Evolutionary conservation across 2,888 invertebrate species (phyloP).

Genomic region (Alloscopus bannaensis): DNA sequence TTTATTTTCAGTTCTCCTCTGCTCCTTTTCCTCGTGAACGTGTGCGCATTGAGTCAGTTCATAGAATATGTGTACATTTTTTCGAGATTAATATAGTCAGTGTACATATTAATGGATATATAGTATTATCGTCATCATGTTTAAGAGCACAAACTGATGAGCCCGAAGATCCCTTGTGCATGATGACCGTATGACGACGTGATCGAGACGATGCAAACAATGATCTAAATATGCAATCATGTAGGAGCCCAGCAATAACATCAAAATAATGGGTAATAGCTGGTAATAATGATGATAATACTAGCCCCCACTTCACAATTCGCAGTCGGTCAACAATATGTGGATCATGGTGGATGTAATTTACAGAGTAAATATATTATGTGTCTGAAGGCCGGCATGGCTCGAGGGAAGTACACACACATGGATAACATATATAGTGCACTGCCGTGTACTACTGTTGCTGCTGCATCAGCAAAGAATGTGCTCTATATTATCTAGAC

Average conservation of each 20-base stretch:
- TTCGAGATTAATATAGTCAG: too few species aligned
- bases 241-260: slow-evolving; percentile 33
- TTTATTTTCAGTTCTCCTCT: too few species aligned
- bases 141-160: slow-evolving; percentile 42
- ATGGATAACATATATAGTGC: not conserved
- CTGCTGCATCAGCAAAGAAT: too few species aligned
- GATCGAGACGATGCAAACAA: slow-evolving; percentile 39
- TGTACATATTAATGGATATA: too few species aligned
- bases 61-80: too few species aligned
- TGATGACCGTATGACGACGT: too few species aligned
- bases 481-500: too few species aligned
- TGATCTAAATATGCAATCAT: slow-evolving; percentile 33
- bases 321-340: slow-evolving; percentile 54
- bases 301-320: slow-evolving; percentile 46
- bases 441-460: too few species aligned
- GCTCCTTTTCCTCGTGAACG: too few species aligned
- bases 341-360: slow-evolving; percentile 61
- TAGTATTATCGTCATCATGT: too few species aligned
- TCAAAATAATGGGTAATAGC: slow-evolving; percentile 49
- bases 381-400: slow-evolving; percentile 54
- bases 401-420: slow-evolving; percentile 47
- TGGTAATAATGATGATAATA: slow-evolving; percentile 52
- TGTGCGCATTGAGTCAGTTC: too few species aligned
- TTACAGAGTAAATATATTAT: slow-evolving; percentile 55
- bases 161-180: slow-evolving; percentile 28